Evolutionary conservation across 2,888 invertebrate species (phyloP).

Genomic region (Eristalinus sepulchralis): DNA sequence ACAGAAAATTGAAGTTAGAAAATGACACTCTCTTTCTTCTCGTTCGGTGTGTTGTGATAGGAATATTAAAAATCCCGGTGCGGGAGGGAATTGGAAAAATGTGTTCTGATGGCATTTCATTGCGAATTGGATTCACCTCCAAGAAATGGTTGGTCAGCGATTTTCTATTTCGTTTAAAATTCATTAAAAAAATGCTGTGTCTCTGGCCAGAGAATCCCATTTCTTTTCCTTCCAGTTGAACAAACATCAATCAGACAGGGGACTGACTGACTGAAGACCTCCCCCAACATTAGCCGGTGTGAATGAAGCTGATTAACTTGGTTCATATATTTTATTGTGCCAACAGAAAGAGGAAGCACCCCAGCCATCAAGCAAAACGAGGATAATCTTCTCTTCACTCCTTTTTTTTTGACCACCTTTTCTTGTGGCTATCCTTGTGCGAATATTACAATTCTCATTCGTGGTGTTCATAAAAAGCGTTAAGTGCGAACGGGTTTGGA

Average conservation of each 20-base stretch:
- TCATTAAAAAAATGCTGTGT: not conserved
- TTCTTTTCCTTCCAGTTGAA: conserved; percentile 35
- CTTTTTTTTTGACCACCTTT: conserved; percentile 12
- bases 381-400: conserved; percentile 22
- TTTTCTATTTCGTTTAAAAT: no score
- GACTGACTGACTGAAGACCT: not conserved
- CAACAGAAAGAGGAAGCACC: not conserved
- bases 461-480: conserved; percentile 21
- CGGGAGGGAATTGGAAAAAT: not conserved
- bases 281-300: not conserved
- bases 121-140: no score
- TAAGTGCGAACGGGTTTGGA: not conserved
- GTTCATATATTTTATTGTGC: conserved; percentile 25
- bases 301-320: conserved; percentile 31
- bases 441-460: conserved; percentile 54
- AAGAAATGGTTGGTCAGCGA: no score
- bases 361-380: not conserved
- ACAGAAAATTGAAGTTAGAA: conserved; percentile 28
- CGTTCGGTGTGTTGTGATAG: conserved; percentile 20
- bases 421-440: not conserved
- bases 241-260: conserved; percentile 43
- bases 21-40: conserved; percentile 17
- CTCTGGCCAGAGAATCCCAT: conserved; percentile 21
- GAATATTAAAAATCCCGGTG: conserved; percentile 43
- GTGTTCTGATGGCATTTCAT: not conserved